These are phyloP conservation scores for Adelosebastes latens DNA, from an alignment of 2,797 vertebrate genomes.

Conservation along the genomic window DNA sequence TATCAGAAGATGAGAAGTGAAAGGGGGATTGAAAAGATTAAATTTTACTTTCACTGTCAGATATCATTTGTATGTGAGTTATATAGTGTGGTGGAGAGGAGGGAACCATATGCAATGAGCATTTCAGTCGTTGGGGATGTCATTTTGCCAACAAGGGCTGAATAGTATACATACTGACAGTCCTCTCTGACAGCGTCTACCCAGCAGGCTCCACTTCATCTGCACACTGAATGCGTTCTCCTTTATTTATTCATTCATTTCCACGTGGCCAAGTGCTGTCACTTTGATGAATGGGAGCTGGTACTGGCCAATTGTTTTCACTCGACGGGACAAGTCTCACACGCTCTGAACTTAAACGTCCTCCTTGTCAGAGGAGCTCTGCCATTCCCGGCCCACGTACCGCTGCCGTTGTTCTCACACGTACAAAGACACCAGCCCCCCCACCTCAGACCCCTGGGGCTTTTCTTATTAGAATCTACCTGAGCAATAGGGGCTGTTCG, in stretches of 20 bases:
- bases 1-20: conserved; percentile 13
- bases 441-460: conserved; percentile 25
- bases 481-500: conserved; percentile 34
- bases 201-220: conserved; percentile 73
- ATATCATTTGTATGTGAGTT: conserved; percentile 28
- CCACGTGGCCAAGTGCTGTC: conserved; percentile 78
- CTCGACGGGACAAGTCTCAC: conserved; percentile 71
- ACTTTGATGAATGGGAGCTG: conserved; percentile 82
- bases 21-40: conserved; percentile 3
- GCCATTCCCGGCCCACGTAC: background rate
- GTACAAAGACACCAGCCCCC: background rate
- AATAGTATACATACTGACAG: conserved; percentile 59
- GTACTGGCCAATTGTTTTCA: conserved; percentile 79
- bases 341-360: conserved; percentile 74
- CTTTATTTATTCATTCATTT: conserved; percentile 82
- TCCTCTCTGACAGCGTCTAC: conserved; percentile 49
- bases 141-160: conserved; percentile 53
- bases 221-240: conserved; percentile 67
- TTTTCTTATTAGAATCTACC: conserved; percentile 47
- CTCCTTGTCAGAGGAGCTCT: conserved; percentile 45
- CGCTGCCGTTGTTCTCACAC: background rate
- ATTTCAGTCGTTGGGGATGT: conserved; percentile 27
- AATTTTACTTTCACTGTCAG: conserved; percentile 34
- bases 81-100: background rate
- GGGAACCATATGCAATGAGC: conserved; percentile 6